Evolutionary conservation across 2,888 invertebrate genomes (phyloP).

Genomic region (Cephus runcator): DNA sequence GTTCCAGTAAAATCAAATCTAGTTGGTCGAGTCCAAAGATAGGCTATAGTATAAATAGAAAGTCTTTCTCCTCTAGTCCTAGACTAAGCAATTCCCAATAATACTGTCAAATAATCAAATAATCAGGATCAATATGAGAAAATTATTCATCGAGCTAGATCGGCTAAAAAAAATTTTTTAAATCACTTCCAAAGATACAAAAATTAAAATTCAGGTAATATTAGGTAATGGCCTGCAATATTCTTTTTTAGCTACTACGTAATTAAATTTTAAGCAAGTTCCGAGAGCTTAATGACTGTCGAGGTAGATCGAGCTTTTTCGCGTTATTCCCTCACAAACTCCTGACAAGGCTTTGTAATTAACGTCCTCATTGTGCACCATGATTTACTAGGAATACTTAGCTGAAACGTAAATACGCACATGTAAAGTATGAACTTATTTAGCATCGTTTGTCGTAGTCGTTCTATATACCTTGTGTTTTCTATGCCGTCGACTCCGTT

Average conservation of each 20-base stretch:
- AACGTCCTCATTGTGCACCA: background rate
- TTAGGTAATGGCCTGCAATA: background rate
- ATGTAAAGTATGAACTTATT: background rate
- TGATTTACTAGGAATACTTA: background rate
- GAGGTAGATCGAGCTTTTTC: background rate
- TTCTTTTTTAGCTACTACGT: background rate
- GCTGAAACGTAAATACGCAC: background rate
- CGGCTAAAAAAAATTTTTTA: background rate
- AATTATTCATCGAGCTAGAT: background rate
- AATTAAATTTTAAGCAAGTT: background rate
- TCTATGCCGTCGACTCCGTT: background rate
- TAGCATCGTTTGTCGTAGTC: background rate
- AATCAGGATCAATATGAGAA: background rate
- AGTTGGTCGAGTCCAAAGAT: background rate
- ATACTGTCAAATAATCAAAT: background rate
- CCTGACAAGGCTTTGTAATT: background rate
- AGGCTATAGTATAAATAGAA: background rate
- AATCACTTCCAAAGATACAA: background rate
- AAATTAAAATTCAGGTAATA: background rate
- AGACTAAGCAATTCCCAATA: background rate
- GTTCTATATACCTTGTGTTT: background rate
- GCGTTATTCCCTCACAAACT: background rate
- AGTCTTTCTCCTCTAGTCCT: background rate
- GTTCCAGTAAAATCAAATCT: background rate
- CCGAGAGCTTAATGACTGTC: background rate